Evolutionary conservation across 2,888 invertebrate species (phyloP).

Genomic region (Drosophila macrospina): DNA sequence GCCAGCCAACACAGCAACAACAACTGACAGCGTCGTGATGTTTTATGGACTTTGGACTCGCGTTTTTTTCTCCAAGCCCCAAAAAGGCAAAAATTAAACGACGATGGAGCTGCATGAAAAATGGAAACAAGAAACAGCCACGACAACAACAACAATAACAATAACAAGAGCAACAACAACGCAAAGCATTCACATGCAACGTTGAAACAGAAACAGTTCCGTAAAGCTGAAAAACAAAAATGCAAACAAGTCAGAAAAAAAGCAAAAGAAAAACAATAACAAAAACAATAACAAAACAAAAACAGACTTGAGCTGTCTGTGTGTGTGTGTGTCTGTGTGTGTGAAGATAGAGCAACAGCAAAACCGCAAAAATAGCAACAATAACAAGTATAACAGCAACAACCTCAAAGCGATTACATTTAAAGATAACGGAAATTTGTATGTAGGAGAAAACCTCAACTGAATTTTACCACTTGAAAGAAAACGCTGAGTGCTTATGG

Average conservation of each 20-base stretch:
- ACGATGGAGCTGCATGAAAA: slow-evolving; percentile 74
- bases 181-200: slow-evolving; percentile 70
- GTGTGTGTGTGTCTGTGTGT: slow-evolving; percentile 8
- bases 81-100: slow-evolving; percentile 77
- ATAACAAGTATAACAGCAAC: slow-evolving; percentile 22
- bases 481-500: neutral
- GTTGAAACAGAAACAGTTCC: slow-evolving; percentile 74
- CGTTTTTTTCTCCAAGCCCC: slow-evolving; percentile 66
- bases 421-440: slow-evolving; percentile 66
- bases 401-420: slow-evolving; percentile 73
- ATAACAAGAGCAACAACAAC: slow-evolving; percentile 22
- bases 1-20: slow-evolving; percentile 38
- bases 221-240: slow-evolving; percentile 70
- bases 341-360: slow-evolving; percentile 33
- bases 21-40: slow-evolving; percentile 72
- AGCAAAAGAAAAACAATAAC: slow-evolving; percentile 42
- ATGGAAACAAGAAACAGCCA: slow-evolving; percentile 71
- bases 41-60: slow-evolving; percentile 80
- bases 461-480: slow-evolving; percentile 40
- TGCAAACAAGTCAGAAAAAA: slow-evolving; percentile 59
- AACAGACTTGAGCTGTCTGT: slow-evolving; percentile 46
- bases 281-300: slow-evolving; percentile 43
- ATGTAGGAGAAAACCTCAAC: slow-evolving; percentile 34
- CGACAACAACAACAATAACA: slow-evolving; percentile 38
- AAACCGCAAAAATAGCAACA: slow-evolving; percentile 40